Conservation (phyloP, 2,797 vertebrate species). For the Clarias laeviceps region DNA sequence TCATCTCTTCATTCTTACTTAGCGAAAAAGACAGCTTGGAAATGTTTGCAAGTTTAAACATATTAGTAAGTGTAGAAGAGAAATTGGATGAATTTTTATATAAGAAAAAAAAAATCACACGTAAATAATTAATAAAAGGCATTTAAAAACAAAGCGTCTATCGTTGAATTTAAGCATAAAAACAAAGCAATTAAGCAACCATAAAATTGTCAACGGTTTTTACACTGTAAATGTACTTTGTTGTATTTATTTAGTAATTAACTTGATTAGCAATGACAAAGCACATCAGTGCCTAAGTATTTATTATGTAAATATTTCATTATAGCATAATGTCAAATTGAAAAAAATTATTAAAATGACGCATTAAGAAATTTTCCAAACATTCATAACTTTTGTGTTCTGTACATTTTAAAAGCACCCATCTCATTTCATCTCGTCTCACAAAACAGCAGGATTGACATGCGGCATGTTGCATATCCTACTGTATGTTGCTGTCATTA, state of each 20-base stretch:
- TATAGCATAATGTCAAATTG: not conserved
- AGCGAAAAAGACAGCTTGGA: not conserved
- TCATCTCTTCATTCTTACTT: not conserved
- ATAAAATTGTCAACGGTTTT: not conserved
- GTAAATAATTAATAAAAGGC: not conserved
- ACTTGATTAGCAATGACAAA: not conserved
- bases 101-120: not conserved
- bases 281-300: not conserved
- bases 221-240: no score
- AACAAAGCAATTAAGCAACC: not conserved
- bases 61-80: not conserved
- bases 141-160: not conserved
- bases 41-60: not conserved
- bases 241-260: not conserved
- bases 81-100: not conserved
- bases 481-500: no score
- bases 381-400: no score
- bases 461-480: no score
- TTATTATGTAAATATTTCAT: not conserved
- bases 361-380: not conserved
- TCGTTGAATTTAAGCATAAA: not conserved
- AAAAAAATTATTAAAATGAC: not conserved
- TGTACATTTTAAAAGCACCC: no score
- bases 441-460: no score
- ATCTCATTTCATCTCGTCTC: no score